phyloP scores from a whole-genome alignment of 2,113 vertebrate species.

The Rhinoptilus africanus region DNA sequence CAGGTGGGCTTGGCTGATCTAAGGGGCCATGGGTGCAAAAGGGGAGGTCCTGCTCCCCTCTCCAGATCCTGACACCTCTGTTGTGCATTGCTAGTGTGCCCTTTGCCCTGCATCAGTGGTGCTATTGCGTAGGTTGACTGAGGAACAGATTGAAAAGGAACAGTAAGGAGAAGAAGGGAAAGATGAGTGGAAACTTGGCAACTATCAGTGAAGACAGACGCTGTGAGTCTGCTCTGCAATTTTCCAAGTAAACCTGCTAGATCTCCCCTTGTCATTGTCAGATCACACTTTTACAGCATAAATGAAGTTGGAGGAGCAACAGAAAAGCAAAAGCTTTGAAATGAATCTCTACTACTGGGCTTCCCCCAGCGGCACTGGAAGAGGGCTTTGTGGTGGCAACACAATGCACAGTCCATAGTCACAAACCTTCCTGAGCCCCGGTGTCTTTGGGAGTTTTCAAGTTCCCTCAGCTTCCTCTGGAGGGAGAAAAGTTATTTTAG shows the following conservation, averaged over 20 bases:
- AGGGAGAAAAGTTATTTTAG: not conserved
- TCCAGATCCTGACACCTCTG: not conserved
- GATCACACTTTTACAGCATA: not conserved
- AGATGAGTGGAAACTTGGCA: not conserved
- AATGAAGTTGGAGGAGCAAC: not conserved
- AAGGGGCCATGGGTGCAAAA: rapidly evolving
- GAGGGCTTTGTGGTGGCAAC: not conserved
- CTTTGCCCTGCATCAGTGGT: not conserved
- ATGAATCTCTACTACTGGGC: not conserved
- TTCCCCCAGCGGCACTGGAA: not conserved
- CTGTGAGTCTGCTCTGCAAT: not conserved
- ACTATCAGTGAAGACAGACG: not conserved
- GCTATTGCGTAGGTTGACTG: not conserved
- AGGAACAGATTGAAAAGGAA: not conserved
- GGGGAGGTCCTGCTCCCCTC: not conserved
- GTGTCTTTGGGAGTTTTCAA: not conserved
- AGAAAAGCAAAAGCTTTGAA: not conserved
- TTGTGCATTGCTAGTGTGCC: not conserved
- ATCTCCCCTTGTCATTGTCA: not conserved
- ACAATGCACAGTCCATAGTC: no score
- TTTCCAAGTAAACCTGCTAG: not conserved
- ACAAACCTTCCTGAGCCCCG: not conserved
- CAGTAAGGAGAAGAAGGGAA: not conserved
- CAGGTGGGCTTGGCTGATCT: not conserved
- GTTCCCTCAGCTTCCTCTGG: not conserved